Conservation (phyloP, 1,140 invertebrate species). For the Drosophila kanapiae region DNA sequence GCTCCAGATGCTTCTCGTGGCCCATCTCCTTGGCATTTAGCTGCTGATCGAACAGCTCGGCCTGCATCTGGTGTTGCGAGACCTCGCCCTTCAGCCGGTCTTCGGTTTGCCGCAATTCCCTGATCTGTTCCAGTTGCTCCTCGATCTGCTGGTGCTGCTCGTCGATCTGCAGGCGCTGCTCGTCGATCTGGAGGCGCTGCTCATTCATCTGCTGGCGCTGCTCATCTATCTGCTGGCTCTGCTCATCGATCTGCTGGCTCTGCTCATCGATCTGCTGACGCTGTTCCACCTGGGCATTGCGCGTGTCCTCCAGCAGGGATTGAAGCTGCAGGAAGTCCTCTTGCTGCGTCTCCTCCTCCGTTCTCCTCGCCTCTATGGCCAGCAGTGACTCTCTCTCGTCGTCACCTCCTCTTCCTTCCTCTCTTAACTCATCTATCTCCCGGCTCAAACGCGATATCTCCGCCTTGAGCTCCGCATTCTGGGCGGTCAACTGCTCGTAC, state of each 20-base stretch:
- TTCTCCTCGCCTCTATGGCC: conserved; percentile 11
- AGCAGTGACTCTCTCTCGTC: conserved; percentile 23
- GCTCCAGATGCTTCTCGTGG: conserved; percentile 75
- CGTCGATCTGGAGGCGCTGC: too few relatives aligned
- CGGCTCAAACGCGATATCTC: conserved; percentile 50
- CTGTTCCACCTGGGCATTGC: neutral
- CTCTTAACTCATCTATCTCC: conserved; percentile 60
- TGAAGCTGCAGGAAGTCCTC: conserved; percentile 27
- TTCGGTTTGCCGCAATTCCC: conserved; percentile 35
- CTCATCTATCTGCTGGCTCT: too few relatives aligned
- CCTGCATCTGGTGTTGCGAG: conserved; percentile 50
- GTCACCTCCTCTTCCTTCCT: conserved; percentile 2
- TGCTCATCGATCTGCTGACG: too few relatives aligned
- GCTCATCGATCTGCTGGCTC: too few relatives aligned
- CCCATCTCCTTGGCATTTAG: conserved; percentile 68
- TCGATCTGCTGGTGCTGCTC: conserved; percentile 3
- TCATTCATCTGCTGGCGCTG: too few relatives aligned
- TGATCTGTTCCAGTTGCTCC: conserved; percentile 8
- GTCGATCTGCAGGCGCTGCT: too few relatives aligned
- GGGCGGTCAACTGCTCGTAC: conserved; percentile 85
- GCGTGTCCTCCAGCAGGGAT: neutral
- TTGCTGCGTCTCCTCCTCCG: conserved; percentile 1
- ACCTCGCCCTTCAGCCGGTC: conserved; percentile 47
- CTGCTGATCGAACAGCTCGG: conserved; percentile 67
- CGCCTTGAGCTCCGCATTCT: conserved; percentile 84